Percentiles rank a stretch among this genome's conserved stretches.
Conservation (phyloP, 2,113 vertebrate species). For the Alethe diademata region DNA sequence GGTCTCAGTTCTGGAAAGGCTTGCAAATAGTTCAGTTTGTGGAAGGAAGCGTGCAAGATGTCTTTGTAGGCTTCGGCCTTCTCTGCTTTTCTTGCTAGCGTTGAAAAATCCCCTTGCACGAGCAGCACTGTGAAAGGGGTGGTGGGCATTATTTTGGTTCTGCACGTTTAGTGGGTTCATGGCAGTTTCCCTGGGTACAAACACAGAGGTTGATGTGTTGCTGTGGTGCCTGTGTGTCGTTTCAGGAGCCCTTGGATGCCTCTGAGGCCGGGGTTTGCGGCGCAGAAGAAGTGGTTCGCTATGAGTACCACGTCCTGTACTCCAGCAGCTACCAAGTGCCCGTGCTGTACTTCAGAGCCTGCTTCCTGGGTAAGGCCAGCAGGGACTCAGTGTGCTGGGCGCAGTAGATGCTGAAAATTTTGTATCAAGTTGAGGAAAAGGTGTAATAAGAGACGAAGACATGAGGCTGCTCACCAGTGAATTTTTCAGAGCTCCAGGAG, state of each 20-base stretch:
- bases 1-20: not conserved
- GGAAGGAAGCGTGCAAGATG: not conserved
- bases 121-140: not conserved
- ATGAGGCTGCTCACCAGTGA: slow-evolving; percentile 47
- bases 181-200: not conserved
- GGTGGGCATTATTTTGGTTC: slow-evolving; percentile 18
- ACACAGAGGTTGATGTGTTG: not conserved
- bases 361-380: slow-evolving; percentile 81
- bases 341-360: slow-evolving; percentile 90
- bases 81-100: slow-evolving; percentile 14
- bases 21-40: not conserved
- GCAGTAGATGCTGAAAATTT: not conserved
- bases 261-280: slow-evolving; percentile 5
- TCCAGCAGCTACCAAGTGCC: slow-evolving; percentile 90
- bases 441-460: not conserved
- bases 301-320: slow-evolving; percentile 90
- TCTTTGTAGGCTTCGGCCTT: not conserved
- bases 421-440: not conserved
- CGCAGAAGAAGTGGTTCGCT: slow-evolving; percentile 74
- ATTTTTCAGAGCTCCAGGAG: slow-evolving; percentile 48
- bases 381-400: not conserved
- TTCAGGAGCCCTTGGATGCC: slow-evolving; percentile 69
- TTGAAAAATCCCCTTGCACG: slow-evolving; percentile 1
- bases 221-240: slow-evolving; percentile 13
- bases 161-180: slow-evolving; percentile 3